Conservation (phyloP, 2,888 invertebrate species). For the Cenopis cana region DNA sequence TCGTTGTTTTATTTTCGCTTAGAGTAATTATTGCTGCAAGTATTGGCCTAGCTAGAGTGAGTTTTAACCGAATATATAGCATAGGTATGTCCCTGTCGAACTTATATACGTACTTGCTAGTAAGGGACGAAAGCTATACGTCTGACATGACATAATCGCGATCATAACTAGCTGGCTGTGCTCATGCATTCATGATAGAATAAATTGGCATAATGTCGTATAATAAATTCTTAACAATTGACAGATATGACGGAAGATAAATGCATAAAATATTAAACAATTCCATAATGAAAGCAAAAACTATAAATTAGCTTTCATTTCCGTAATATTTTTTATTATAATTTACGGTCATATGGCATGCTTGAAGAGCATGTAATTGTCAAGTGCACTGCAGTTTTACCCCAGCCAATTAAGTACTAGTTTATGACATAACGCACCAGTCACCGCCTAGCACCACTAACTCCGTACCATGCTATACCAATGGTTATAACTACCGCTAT, state of each 20-base stretch:
- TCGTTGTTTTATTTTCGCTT: conserved; percentile 12
- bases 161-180: background rate
- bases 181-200: too few relatives aligned
- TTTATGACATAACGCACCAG: conserved; percentile 18
- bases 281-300: background rate
- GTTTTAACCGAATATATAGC: too few relatives aligned
- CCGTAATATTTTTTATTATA: background rate
- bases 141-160: too few relatives aligned
- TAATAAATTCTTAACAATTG: too few relatives aligned
- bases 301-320: background rate
- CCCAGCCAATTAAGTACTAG: background rate
- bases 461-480: background rate
- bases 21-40: conserved; percentile 20
- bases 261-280: background rate
- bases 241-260: background rate
- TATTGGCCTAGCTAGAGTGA: too few relatives aligned
- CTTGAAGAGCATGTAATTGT: conserved; percentile 1
- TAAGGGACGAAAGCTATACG: too few relatives aligned
- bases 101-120: too few relatives aligned
- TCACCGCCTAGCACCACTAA: conserved; percentile 18
- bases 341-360: conserved; percentile 12
- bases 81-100: too few relatives aligned
- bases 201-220: too few relatives aligned
- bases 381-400: background rate
- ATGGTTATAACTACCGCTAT: background rate